Evolutionary conservation across 35 echinoderm and acorn worm genomes (phyloP), one percentile per base, ranked within the genome.

Genomic region (Lytechinus pictus): DNA sequence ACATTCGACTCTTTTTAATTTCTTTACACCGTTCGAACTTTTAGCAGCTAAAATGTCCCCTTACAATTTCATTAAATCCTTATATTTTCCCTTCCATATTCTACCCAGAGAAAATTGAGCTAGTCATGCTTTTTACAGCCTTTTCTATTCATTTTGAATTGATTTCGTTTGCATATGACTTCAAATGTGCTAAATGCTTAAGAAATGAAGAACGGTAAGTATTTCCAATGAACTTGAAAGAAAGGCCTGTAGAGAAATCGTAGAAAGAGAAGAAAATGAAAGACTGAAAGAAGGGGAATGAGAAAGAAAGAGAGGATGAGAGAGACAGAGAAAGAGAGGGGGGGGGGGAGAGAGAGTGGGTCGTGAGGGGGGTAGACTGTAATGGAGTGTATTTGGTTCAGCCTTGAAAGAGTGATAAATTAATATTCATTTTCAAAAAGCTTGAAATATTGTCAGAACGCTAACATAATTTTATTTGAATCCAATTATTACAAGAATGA

Each of bases 1-100:
- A 79, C 66, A 79, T 79, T 79, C 66, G 66, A 79, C 66, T 4
- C 66, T 79, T 79, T 79, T 79, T 79, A 79, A 79, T 79, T 79
- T 79, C 66, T 79, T 79, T 16, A 79, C 66, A 79, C n/a, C 21
- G n/a, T 79, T 24, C 66, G 6, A 79, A 79, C 19, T 79, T 79
- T 79, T 16, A 79, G 66, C 66, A 24, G 16, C 66, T 24, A 79
- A n/a, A n/a, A 79, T 79, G 66, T n/a, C n/a, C 6, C 66, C 21
- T 79, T 24, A 79, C 66, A 79, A 16, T 79, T 79, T 79, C 19
- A n/a, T 79, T 79, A 79, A 16, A 6, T 79, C 16, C 66, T 24
- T 79, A 24, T 79, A 79, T 79, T 79, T 79, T 79, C 66, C 19
- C 19, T 79, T 16, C n/a, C 66, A 79, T 24, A 79, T 7, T 19